Evolutionary conservation across 2,888 invertebrate species (phyloP).

Genomic region (Drosophila mercatorum): DNA sequence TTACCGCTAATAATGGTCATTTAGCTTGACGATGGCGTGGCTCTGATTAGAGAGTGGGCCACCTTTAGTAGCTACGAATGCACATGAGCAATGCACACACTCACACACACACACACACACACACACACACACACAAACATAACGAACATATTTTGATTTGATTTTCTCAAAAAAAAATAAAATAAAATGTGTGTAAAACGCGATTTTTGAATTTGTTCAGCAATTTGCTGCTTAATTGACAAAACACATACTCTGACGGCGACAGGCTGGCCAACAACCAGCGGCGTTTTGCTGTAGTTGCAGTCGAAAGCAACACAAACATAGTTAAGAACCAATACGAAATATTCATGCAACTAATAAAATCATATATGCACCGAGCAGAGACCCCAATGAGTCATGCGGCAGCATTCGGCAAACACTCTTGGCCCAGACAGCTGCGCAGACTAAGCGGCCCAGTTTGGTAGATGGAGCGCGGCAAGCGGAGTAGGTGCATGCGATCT

Average conservation of each 20-base stretch:
- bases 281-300: constrained; percentile 72
- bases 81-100: constrained; percentile 18
- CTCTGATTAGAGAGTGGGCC: constrained; percentile 65
- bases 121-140: background rate
- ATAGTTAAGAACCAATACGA: constrained; percentile 33
- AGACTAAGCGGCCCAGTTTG: constrained; percentile 66
- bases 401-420: constrained; percentile 30
- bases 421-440: constrained; percentile 73
- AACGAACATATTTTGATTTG: constrained; percentile 51
- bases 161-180: constrained; percentile 54
- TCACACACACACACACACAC: background rate
- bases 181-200: constrained; percentile 72
- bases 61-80: constrained; percentile 25
- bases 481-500: constrained; percentile 45
- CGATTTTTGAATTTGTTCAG: constrained; percentile 82
- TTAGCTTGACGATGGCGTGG: constrained; percentile 78
- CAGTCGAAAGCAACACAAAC: constrained; percentile 37
- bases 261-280: constrained; percentile 64
- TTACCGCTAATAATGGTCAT: constrained; percentile 83
- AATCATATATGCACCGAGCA: constrained; percentile 76
- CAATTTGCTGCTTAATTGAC: constrained; percentile 84
- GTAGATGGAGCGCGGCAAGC: constrained; percentile 1
- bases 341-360: constrained; percentile 71
- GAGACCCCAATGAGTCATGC: constrained; percentile 70
- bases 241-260: constrained; percentile 73